Conservation (phyloP, 2,113 vertebrate species). For the Perccottus glenii region DNA sequence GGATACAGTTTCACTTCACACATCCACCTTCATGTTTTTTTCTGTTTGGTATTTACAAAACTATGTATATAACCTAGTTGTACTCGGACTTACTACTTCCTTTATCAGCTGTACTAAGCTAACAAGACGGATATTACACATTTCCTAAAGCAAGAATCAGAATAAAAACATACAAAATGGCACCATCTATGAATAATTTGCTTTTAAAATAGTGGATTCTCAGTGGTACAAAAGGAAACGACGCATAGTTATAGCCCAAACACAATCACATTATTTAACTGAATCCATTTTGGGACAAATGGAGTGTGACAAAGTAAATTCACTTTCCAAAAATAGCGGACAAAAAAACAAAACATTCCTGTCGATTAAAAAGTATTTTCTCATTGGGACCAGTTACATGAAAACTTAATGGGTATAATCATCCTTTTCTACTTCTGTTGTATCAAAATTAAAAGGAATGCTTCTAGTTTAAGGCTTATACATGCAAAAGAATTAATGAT, state of each 20-base stretch:
- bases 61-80: constrained; percentile 73
- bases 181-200: constrained; percentile 15
- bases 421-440: not conserved
- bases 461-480: constrained; percentile 51
- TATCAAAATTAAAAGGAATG: constrained; percentile 60
- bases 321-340: too few species aligned
- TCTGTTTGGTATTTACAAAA: constrained; percentile 75
- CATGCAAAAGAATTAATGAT: constrained; percentile 28
- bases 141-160: constrained; percentile 55
- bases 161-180: constrained; percentile 29
- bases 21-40: constrained; percentile 59
- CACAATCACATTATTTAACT: constrained; percentile 34
- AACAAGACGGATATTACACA: constrained; percentile 77
- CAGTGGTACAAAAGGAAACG: not conserved
- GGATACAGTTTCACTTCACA: constrained; percentile 69
- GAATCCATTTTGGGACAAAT: constrained; percentile 1
- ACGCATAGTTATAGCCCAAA: not conserved
- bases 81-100: constrained; percentile 78
- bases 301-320: not conserved
- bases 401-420: constrained; percentile 14
- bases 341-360: too few species aligned
- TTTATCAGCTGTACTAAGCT: constrained; percentile 71
- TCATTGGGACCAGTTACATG: constrained; percentile 17
- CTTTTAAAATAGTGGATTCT: not conserved
- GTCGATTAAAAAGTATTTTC: constrained; percentile 9